Evolutionary conservation across 2,888 invertebrate species (phyloP), one percentile per base, ranked within the genome.

Genomic region (Aphelenchoides bicaudatus): DNA sequence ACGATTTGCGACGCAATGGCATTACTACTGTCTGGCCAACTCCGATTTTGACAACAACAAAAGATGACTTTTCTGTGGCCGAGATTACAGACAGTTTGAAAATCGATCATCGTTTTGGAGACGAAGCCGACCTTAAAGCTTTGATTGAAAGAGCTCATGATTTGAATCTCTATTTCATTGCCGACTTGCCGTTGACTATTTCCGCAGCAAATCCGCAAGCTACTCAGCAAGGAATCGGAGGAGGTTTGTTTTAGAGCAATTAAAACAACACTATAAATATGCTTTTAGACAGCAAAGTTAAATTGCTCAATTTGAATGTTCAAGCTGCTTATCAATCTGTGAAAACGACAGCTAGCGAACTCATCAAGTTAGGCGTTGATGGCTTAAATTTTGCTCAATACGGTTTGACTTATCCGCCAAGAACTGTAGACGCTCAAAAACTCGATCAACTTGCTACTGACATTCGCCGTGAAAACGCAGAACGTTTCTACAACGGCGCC

Each of bases 41-140:
- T 13, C 78, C 76, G 1, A 58, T 76, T 16, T 58, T 76, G 48
- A 39, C 63, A 48, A 59, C 62, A 19, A 30, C 57, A 19, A 72
- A 72, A 60, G 65, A 64, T 37, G 57, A 62, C 47, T 66, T 67
- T 59, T 59, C 68, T 43, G 56, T 62, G 13, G 66, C 62, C 48
- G 86, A 87, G 72, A 82, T 86, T 5, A 85, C 85, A 2, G 86
- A 86, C 46, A 80, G 88, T 51, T 82, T 84, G 4, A 82, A 84
- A 34, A 85, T 91, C 34, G 87, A 88, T 65, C 82, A 84, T 25
- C 84, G 84, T 58, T 79, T 90, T 57, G 91, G 91, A 2, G 84
- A 83, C 5, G 75, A 86, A 21, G 83, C 85, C 52, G 88, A 90
- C 79, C 86, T 91, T 66, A 82, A 84, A 54, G 82, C 83, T 39